Conservation (phyloP, 2,888 invertebrate species). For the Eulithis prunata region DNA sequence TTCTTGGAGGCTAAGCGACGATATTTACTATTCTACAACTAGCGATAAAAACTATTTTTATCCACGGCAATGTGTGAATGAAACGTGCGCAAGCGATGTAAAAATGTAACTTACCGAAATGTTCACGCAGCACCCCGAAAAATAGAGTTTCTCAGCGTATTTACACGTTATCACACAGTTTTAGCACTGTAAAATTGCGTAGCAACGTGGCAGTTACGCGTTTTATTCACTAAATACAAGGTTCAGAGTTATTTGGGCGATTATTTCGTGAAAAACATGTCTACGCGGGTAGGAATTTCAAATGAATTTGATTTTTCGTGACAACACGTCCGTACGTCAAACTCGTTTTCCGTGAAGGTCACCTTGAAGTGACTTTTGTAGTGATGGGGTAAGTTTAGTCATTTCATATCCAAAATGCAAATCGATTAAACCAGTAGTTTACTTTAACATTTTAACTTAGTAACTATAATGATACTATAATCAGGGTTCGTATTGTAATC, state of each 20-base stretch:
- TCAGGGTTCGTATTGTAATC: no score
- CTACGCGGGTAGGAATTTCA: constrained; percentile 77
- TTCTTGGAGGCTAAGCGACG: background rate
- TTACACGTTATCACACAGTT: constrained; percentile 45
- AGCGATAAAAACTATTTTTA: constrained; percentile 43
- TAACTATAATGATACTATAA: no score
- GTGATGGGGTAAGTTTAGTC: constrained; percentile 22
- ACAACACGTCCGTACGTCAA: constrained; percentile 71
- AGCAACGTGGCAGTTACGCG: constrained; percentile 55
- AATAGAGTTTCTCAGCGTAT: constrained; percentile 28
- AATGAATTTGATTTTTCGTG: constrained; percentile 69
- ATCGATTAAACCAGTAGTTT: no score
- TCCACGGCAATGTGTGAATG: constrained; percentile 33
- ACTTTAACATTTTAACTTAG: no score
- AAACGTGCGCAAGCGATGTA: constrained; percentile 28
- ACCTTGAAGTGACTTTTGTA: constrained; percentile 73
- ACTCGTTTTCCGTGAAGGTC: constrained; percentile 69
- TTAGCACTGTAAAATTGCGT: constrained; percentile 68
- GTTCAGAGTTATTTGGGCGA: constrained; percentile 58
- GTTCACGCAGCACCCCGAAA: constrained; percentile 43
- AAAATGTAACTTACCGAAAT: constrained; percentile 61
- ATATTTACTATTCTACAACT: constrained; percentile 35
- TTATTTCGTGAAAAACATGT: constrained; percentile 62
- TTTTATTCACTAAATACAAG: constrained; percentile 51
- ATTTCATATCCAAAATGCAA: background rate